A percentile compares a stretch with the other conserved stretches of the same genome.
phyloP scores from a whole-genome alignment of 2,113 vertebrate species.

The Holacanthus passer region DNA sequence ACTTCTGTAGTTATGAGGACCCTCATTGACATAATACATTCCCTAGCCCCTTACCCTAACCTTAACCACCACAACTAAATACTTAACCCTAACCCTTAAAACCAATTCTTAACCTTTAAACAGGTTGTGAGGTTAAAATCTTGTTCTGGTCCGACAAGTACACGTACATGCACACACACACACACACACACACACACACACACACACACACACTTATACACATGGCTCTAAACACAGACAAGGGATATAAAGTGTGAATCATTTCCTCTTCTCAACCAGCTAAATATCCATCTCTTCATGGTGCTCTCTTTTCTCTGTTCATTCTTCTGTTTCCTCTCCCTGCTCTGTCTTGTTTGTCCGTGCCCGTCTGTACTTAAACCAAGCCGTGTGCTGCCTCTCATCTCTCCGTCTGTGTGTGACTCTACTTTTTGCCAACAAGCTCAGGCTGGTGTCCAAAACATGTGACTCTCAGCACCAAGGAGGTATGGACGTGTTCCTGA shows the following conservation, averaged over 20 bases:
- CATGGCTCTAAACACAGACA: background rate
- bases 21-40: too few species aligned
- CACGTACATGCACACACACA: background rate
- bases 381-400: conserved; percentile 44
- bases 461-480: conserved; percentile 30
- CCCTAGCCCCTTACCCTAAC: too few species aligned
- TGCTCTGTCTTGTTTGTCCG: conserved; percentile 24
- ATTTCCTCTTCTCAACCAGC: background rate
- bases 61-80: too few species aligned
- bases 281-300: background rate
- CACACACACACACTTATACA: background rate
- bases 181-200: background rate
- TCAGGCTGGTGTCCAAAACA: conserved; percentile 54
- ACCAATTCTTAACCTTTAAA: too few species aligned
- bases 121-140: too few species aligned
- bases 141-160: too few species aligned
- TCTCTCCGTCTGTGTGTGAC: conserved; percentile 38
- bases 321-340: background rate
- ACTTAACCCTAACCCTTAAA: too few species aligned
- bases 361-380: conserved; percentile 30
- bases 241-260: conserved; percentile 21
- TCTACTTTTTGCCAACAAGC: conserved; percentile 49
- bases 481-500: conserved; percentile 40
- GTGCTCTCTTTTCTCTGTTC: background rate
- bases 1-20: too few species aligned